These are phyloP conservation scores for Meles meles DNA, from an alignment of 2,113 vertebrate species.

Conservation along the genomic window DNA sequence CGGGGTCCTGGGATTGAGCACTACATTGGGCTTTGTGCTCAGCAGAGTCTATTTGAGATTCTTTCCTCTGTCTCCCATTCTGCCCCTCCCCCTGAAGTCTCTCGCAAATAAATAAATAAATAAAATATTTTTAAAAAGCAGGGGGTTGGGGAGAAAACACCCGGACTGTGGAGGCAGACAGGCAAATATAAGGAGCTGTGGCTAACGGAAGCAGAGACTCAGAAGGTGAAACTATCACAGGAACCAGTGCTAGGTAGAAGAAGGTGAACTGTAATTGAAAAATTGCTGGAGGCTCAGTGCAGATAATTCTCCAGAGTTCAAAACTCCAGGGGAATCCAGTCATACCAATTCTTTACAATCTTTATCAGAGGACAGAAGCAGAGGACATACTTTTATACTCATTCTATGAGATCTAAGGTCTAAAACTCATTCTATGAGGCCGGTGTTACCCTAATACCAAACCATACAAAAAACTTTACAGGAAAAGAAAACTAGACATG, in stretches of 20 bases:
- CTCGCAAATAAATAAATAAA: neutral
- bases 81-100: neutral
- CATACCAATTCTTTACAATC: neutral
- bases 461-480: neutral
- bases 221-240: neutral
- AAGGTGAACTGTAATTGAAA: neutral
- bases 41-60: neutral
- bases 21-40: neutral
- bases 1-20: neutral
- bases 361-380: neutral
- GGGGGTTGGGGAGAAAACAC: neutral
- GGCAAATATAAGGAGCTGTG: neutral
- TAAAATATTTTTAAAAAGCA: neutral
- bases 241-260: neutral
- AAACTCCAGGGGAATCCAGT: neutral
- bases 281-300: neutral
- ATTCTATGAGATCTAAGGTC: no score
- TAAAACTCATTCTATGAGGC: neutral
- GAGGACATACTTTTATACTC: neutral
- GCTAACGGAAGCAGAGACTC: neutral
- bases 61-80: neutral
- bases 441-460: neutral
- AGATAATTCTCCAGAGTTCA: neutral
- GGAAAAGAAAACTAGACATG: neutral
- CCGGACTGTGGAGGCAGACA: neutral